Evolutionary conservation across 30 jellyfish, hydroid and myxozoan species (phyloP).

Genomic region (Turritopsis rubra): DNA sequence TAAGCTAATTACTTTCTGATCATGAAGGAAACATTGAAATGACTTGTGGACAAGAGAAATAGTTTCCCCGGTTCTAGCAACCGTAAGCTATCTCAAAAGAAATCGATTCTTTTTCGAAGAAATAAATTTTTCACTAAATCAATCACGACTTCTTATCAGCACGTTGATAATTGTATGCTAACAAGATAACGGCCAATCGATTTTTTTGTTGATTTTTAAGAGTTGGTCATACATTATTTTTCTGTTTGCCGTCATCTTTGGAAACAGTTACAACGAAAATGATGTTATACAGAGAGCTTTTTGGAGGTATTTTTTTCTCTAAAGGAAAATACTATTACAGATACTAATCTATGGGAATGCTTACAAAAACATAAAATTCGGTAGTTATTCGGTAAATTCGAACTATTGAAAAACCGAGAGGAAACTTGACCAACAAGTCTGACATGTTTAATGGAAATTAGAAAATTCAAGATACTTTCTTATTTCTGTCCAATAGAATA

Average conservation of each 20-base stretch:
- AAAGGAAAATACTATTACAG: not conserved
- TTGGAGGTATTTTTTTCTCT: no score
- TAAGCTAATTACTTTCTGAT: not conserved
- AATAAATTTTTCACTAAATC: no score
- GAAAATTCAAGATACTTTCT: not conserved
- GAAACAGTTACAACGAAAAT: not conserved
- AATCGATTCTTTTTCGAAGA: not conserved
- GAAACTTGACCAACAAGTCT: no score
- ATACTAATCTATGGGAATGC: no score
- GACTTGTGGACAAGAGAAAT: not conserved
- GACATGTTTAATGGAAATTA: no score
- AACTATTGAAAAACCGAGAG: no score
- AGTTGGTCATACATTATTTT: not conserved
- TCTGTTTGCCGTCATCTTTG: not conserved
- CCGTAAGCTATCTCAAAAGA: not conserved
- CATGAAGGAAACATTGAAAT: not conserved
- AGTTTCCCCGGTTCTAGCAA: not conserved
- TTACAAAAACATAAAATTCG: no score
- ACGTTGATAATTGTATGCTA: not conserved
- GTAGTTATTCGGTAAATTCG: no score
- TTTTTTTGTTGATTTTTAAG: not conserved
- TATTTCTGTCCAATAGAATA: not conserved
- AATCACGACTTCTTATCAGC: not conserved
- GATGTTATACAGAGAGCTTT: not conserved
- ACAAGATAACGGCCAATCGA: not conserved